These are phyloP conservation scores for Girardia tigrina DNA, from an alignment of 2,888 invertebrate genomes.

Conservation along the genomic window DNA sequence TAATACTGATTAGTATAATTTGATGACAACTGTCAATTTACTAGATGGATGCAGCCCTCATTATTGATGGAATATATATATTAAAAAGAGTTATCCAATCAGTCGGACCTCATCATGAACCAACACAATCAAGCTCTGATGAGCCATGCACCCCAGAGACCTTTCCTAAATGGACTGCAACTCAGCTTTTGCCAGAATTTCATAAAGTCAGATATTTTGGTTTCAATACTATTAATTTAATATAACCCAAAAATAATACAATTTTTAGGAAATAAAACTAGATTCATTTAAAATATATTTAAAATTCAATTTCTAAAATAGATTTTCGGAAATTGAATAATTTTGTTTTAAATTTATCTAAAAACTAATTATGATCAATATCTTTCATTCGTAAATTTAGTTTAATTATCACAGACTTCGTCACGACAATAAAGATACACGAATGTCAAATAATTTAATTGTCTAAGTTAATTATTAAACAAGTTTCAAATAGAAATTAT, in stretches of 20 bases:
- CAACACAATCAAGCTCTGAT: neutral
- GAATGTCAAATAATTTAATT: no score
- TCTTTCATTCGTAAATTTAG: neutral
- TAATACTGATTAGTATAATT: no score
- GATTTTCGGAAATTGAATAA: no score
- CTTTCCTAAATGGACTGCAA: neutral
- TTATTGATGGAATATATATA: neutral
- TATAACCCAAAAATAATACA: no score
- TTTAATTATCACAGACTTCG: neutral
- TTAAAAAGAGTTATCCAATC: neutral
- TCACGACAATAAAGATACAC: neutral
- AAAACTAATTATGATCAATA: neutral
- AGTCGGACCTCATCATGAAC: neutral
- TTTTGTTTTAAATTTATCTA: neutral
- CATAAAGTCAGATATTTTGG: neutral
- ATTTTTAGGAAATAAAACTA: no score
- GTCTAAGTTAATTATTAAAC: no score
- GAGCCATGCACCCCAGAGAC: neutral
- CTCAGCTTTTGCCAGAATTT: neutral
- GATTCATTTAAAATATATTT: no score
- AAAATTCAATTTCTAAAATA: no score
- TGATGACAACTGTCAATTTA: no score
- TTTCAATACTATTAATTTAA: neutral
- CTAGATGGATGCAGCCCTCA: neutral
- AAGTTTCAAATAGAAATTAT: no score